Percentiles rank a stretch among this genome's conserved stretches.
These are phyloP conservation scores for Tetraodon nigroviridis DNA, from an alignment of 2,113 vertebrate genomes.

Conservation along the genomic window DNA sequence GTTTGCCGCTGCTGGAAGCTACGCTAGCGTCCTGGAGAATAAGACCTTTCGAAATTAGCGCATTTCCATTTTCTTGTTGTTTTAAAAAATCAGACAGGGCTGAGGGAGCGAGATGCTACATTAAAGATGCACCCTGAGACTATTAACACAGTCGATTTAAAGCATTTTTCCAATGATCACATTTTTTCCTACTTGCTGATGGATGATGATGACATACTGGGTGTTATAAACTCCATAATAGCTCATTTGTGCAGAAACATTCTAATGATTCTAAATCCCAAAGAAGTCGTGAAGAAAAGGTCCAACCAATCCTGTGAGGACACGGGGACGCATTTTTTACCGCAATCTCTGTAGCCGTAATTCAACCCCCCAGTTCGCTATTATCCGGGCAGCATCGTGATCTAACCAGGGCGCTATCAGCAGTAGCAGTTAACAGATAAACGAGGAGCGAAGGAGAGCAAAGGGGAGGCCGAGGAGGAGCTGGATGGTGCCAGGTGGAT, in stretches of 20 bases:
- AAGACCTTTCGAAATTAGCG: no score
- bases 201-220: no score
- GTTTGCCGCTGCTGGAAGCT: no score
- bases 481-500: slow-evolving; percentile 22
- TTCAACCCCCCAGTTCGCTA: slow-evolving; percentile 21
- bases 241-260: background rate
- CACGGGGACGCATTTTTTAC: slow-evolving; percentile 21
- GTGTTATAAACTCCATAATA: no score
- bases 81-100: background rate
- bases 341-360: slow-evolving; percentile 15
- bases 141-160: no score
- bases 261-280: slow-evolving; percentile 1
- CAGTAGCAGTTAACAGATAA: slow-evolving; percentile 43
- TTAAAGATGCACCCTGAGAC: no score
- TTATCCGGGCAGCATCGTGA: slow-evolving; percentile 21
- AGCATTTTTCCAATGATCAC: no score
- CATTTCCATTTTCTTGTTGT: no score
- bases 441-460: slow-evolving; percentile 31
- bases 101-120: background rate
- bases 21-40: no score
- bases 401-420: slow-evolving; percentile 25
- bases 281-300: slow-evolving; percentile 3
- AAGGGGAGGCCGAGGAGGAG: slow-evolving; percentile 26
- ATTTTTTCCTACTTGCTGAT: no score
- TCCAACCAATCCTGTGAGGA: background rate